Base-by-base conservation (phyloP, 1,140 invertebrate species). In the Penaeus indicus region DNA sequence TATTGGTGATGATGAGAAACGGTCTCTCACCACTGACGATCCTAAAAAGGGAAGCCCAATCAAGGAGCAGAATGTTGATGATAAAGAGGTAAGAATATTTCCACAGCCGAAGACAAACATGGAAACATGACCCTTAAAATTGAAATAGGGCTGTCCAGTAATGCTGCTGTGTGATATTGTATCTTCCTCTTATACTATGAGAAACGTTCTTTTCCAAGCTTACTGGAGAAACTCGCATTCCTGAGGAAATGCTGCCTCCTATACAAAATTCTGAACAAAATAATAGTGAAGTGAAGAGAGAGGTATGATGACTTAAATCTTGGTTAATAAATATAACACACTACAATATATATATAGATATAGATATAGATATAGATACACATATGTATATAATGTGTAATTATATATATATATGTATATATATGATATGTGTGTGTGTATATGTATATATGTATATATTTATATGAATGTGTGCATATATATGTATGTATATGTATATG, bases 161-260 rank as follows among this genome's bases (percentile, higher is more conserved):
- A 54, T 54, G 54, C 54, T 54, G 4, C 10, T 5, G 10, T 54
- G 54, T 54, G 11, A 54, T 16, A 79, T 22, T 38, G 0, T 78
- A 7, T 78, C 75, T 78, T 47, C 19, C 75, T 78, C 32, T 27
- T 72, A 38, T 5, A 78, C 11, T 47, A 27, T 80, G 80, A 60
- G 25, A 67, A 25, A 67, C 27, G 27, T 87, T 87, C 62, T 60
- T n/a, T 88, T 88, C n/a, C 87, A 88, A 88, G 87, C 87, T 83
- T 75, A 72, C 67, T 54, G 87, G 82, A 64, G 63, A 54, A 25
- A 88, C 87, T 38, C 81, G 47, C 27, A 67, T 88, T 25, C 87
- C 87, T 54, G 72, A 84, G 42, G 87, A 88, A 84, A 88, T 25
- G 72, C 1, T 27, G 72, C 72, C 27, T 27, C 21, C 42, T 38